A percentile compares a stretch with the other conserved stretches of the same genome.
Conservation (phyloP, 2,797 vertebrate genomes). For the Intellagama lesueurii region DNA sequence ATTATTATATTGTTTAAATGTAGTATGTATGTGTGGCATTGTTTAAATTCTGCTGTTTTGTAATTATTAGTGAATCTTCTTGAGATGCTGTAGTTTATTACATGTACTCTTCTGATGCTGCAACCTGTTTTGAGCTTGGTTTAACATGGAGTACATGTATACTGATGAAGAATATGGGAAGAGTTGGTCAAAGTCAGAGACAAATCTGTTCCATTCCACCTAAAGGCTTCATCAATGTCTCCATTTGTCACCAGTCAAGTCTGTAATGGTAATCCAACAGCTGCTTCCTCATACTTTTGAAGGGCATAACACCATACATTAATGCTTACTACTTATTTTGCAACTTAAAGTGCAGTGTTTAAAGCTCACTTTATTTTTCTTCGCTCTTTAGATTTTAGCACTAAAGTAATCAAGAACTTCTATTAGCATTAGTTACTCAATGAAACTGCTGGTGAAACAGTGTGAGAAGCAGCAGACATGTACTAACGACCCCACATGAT, state of each 20-base stretch:
- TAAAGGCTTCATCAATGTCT: neutral
- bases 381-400: neutral
- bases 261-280: neutral
- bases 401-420: neutral
- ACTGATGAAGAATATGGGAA: neutral
- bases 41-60: neutral
- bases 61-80: neutral
- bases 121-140: neutral
- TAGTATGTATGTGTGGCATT: neutral
- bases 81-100: neutral
- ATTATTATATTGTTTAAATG: neutral
- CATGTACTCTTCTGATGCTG: neutral
- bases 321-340: neutral
- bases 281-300: neutral
- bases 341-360: neutral
- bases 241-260: neutral
- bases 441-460: neutral
- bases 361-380: constrained; percentile 5
- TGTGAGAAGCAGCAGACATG: neutral
- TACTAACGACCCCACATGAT: neutral
- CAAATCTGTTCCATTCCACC: neutral
- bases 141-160: neutral
- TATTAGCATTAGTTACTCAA: neutral
- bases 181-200: neutral
- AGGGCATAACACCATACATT: neutral